Percentiles rank a stretch among this genome's conserved stretches.
These are phyloP conservation scores for Pipistrellus nathusii DNA, from an alignment of 2,797 vertebrate species.

Conservation along the genomic window DNA sequence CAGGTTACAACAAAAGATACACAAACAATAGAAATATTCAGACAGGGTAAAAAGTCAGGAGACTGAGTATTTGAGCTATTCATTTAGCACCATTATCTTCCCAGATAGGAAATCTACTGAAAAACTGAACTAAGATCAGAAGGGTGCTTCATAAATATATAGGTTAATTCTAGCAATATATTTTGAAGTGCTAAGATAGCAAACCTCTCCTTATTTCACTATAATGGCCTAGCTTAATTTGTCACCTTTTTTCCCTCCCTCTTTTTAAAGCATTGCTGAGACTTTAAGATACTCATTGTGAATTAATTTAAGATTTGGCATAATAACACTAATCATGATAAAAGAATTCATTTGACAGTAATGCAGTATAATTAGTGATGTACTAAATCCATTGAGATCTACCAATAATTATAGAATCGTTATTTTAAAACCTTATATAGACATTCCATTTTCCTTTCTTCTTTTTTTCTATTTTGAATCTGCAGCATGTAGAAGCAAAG, in stretches of 20 bases:
- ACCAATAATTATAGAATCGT: conserved; percentile 84
- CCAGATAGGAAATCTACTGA: conserved; percentile 73
- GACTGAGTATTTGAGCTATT: conserved; percentile 63
- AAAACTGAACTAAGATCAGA: conserved; percentile 72
- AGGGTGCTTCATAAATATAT: conserved; percentile 81
- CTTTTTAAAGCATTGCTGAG: conserved; percentile 82
- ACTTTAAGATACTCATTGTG: conserved; percentile 84
- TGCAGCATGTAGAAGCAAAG: conserved; percentile 57
- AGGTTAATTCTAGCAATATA: conserved; percentile 81
- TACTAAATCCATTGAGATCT: conserved; percentile 85
- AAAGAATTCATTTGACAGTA: conserved; percentile 86
- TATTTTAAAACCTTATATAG: conserved; percentile 86
- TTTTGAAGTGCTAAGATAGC: conserved; percentile 80
- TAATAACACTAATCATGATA: conserved; percentile 85
- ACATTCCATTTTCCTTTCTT: conserved; percentile 64
- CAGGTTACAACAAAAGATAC: conserved; percentile 77
- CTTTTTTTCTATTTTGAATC: conserved; percentile 65
- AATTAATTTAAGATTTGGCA: conserved; percentile 85
- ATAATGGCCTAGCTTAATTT: conserved; percentile 84
- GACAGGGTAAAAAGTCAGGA: conserved; percentile 79
- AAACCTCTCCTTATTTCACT: conserved; percentile 80
- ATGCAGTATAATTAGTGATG: conserved; percentile 86
- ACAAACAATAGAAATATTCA: conserved; percentile 77
- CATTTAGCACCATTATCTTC: conserved; percentile 72
- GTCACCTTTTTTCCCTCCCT: conserved; percentile 62